Evolutionary conservation across 2,113 vertebrate species (phyloP).

Genomic region (Sisor rabdophorus): DNA sequence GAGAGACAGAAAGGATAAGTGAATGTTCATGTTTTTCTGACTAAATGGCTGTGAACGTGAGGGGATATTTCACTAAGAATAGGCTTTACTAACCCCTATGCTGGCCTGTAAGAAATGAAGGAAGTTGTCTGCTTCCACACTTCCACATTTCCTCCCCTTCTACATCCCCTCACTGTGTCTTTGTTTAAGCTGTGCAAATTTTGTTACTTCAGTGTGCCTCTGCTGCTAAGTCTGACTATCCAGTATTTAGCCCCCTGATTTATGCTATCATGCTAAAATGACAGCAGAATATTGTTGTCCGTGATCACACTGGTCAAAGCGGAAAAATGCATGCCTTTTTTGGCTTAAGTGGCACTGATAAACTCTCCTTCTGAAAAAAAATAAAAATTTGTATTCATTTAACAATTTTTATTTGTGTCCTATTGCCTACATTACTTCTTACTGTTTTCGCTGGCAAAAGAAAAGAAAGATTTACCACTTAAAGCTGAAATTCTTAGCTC

Average conservation of each 20-base stretch:
- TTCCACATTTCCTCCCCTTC: neutral
- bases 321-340: neutral
- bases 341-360: neutral
- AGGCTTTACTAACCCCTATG: slow-evolving; percentile 32
- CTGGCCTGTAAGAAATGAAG: slow-evolving; percentile 38
- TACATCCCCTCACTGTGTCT: slow-evolving; percentile 25
- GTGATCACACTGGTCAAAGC: neutral
- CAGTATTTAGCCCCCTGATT: neutral
- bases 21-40: slow-evolving; percentile 11
- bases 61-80: slow-evolving; percentile 46
- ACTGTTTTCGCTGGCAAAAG: neutral
- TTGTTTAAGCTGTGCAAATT: slow-evolving; percentile 29
- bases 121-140: slow-evolving; percentile 43
- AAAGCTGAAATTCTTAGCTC: neutral
- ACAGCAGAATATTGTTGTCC: neutral
- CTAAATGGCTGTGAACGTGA: slow-evolving; percentile 20
- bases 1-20: slow-evolving; percentile 45
- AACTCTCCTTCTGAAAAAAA: neutral
- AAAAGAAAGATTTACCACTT: neutral
- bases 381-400: too few relatives aligned
- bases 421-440: neutral
- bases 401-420: too few relatives aligned
- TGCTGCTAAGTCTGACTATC: slow-evolving; percentile 1
- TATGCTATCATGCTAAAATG: neutral
- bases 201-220: neutral